Evolutionary conservation across 37 sponge, comb jelly and placozoan genomes (phyloP).

Genomic region (Petrosia ficiformis): DNA sequence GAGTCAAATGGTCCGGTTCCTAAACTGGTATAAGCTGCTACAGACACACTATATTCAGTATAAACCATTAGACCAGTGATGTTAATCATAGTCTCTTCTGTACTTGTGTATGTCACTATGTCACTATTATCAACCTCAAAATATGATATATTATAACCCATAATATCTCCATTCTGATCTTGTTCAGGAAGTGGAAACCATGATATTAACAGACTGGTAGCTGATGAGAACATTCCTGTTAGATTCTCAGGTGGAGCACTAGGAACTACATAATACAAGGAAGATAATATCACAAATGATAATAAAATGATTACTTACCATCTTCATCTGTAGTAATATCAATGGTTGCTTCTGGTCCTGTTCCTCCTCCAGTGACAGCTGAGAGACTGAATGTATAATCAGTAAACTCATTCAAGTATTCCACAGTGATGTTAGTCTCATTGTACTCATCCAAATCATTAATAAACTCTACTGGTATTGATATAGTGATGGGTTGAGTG

Average conservation of each 20-base stretch:
- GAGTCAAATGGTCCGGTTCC: slow-evolving; percentile 26
- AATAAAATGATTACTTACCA: neutral
- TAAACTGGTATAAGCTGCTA: slow-evolving; percentile 22
- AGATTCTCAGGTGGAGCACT: slow-evolving; percentile 35
- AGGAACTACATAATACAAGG: slow-evolving; percentile 1
- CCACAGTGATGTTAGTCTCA: slow-evolving; percentile 4
- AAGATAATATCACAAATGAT: neutral
- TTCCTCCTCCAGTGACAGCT: slow-evolving; percentile 50
- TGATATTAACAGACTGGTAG: slow-evolving; percentile 12
- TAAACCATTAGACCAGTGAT: slow-evolving; percentile 15
- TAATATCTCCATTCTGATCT: slow-evolving; percentile 56
- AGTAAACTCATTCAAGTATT: slow-evolving; percentile 31
- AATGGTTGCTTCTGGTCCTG: slow-evolving; percentile 1
- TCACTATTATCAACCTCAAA: neutral
- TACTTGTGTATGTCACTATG: neutral
- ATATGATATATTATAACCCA: slow-evolving; percentile 18
- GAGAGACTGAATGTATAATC: slow-evolving; percentile 32
- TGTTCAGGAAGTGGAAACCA: slow-evolving; percentile 34
- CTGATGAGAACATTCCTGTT: neutral
- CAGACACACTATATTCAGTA: slow-evolving; percentile 32
- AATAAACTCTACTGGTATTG: neutral
- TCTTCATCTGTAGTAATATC: slow-evolving; percentile 19
- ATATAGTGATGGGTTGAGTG: no score
- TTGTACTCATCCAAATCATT: neutral
- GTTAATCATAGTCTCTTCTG: neutral